Conservation (phyloP, 2,888 invertebrate genomes). For the Drosophila pegasa region DNA sequence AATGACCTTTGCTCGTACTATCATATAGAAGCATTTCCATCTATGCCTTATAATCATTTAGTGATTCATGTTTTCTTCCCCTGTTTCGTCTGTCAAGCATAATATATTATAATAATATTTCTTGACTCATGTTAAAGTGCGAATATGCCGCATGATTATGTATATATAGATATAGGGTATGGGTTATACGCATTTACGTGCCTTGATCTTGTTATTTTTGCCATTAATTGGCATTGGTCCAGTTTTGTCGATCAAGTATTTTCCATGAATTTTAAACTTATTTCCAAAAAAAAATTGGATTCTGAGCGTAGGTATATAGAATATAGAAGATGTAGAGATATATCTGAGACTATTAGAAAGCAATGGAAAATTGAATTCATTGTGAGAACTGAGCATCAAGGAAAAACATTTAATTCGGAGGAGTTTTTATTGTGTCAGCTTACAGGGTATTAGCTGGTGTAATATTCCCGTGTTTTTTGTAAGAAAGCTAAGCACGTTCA, state of each 20-base stretch:
- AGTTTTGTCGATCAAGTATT: conserved; percentile 21
- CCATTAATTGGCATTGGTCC: conserved; percentile 41
- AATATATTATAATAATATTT: neutral
- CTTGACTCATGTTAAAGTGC: conserved; percentile 23
- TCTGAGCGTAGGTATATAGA: neutral
- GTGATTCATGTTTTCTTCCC: conserved; percentile 26
- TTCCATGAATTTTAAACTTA: conserved; percentile 27
- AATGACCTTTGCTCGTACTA: neutral
- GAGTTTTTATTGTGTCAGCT: neutral
- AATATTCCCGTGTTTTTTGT: neutral
- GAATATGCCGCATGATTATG: conserved; percentile 6
- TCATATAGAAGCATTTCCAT: neutral
- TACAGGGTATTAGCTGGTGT: neutral
- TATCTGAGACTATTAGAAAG: neutral
- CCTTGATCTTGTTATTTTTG: neutral
- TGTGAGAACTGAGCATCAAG: neutral
- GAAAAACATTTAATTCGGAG: neutral
- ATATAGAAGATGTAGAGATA: neutral
- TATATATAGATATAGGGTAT: neutral
- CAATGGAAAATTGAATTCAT: conserved; percentile 3
- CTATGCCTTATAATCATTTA: neutral
- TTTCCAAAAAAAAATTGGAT: conserved; percentile 9
- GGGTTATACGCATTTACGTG: conserved; percentile 5
- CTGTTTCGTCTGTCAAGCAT: conserved; percentile 13
- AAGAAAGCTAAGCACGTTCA: conserved; percentile 15